These are phyloP conservation scores for Ditylenchus dipsaci DNA, from an alignment of 1,140 invertebrate genomes.

Conservation along the genomic window DNA sequence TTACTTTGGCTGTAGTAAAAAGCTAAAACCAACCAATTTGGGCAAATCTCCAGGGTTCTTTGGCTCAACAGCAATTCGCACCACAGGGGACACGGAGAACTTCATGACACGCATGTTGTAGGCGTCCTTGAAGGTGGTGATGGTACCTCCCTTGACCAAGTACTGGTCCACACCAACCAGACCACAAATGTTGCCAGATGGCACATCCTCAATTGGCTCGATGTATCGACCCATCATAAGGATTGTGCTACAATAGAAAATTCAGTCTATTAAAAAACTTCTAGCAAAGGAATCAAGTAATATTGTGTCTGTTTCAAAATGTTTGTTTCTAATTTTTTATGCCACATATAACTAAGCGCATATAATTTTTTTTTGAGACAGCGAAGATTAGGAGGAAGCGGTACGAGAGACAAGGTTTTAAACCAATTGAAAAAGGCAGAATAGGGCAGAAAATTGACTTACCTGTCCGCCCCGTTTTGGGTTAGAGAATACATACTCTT, in stretches of 20 bases:
- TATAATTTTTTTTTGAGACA: neutral
- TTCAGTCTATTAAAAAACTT: no score
- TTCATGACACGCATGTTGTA: slow-evolving; percentile 87
- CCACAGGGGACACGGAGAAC: slow-evolving; percentile 97
- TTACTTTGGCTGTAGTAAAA: no score
- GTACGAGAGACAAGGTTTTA: no score
- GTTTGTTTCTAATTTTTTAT: no score
- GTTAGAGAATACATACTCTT: no score
- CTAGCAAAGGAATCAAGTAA: no score
- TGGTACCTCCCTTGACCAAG: slow-evolving; percentile 97
- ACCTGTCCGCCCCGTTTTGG: no score
- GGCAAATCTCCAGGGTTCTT: slow-evolving; percentile 98
- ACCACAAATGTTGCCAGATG: slow-evolving; percentile 98
- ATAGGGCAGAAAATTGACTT: no score
- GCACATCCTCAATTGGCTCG: slow-evolving; percentile 98
- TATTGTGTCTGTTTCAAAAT: no score
- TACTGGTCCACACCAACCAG: slow-evolving; percentile 99
- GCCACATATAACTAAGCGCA: neutral
- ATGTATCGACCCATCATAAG: slow-evolving; percentile 99
- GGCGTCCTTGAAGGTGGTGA: slow-evolving; percentile 95
- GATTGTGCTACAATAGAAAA: slow-evolving; percentile 82
- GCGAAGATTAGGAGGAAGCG: no score
- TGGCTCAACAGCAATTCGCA: slow-evolving; percentile 96
- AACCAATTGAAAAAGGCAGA: no score
- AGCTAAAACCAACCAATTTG: slow-evolving; percentile 72